Evolutionary conservation across 2,888 invertebrate species (phyloP).

Genomic region (Limnephilus auricula): DNA sequence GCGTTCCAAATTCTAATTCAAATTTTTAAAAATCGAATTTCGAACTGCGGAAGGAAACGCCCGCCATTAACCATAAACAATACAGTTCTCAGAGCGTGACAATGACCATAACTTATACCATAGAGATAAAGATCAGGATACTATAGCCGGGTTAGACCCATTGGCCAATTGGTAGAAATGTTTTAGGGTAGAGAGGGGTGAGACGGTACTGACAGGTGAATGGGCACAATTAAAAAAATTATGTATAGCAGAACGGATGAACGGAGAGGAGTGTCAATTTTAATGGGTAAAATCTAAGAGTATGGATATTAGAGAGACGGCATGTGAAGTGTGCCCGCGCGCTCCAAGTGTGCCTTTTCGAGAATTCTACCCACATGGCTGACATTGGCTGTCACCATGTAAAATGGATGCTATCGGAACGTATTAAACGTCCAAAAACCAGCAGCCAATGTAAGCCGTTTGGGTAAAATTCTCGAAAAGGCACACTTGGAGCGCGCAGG

Average conservation of each 20-base stretch:
- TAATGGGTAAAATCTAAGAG: neutral
- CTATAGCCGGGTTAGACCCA: neutral
- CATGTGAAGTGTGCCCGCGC: no score
- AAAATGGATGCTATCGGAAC: no score
- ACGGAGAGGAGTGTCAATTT: neutral
- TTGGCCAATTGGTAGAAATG: neutral
- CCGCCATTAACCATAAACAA: slow-evolving; percentile 54
- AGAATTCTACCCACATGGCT: no score
- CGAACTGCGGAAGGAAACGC: slow-evolving; percentile 53
- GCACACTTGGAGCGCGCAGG: no score
- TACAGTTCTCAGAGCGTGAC: slow-evolving; percentile 45
- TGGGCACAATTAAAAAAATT: neutral
- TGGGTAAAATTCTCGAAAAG: no score
- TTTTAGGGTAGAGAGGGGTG: neutral
- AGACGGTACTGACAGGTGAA: neutral
- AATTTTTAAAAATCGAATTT: slow-evolving; percentile 14
- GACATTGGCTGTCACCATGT: no score
- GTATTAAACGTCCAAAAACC: no score
- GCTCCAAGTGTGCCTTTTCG: no score
- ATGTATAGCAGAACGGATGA: neutral
- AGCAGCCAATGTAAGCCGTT: no score
- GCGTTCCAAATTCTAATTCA: slow-evolving; percentile 38
- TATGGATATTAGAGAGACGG: no score
- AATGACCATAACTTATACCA: slow-evolving; percentile 53
- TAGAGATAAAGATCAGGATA: slow-evolving; percentile 40